Base-by-base conservation (phyloP, 2,797 vertebrate genomes). In the Thunnus albacares region DNA sequence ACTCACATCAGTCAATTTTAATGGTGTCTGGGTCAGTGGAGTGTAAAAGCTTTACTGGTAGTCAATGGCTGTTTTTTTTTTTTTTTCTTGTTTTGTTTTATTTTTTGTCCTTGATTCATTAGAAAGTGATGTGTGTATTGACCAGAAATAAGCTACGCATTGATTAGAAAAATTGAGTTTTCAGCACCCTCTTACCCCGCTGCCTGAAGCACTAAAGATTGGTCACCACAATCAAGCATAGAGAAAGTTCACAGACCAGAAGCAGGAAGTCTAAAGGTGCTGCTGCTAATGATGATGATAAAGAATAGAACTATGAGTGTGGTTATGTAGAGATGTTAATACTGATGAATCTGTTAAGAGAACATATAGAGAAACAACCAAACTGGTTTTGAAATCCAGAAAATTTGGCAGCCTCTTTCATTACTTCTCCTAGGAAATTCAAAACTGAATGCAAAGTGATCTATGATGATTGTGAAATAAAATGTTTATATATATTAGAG, bases 1-100 rank as follows among this genome's bases (percentile, higher is more conserved):
- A 79, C 64, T 82, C 73, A 58, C 47, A 71, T 70, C 77, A 43
- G 74, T 72, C 76, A 17, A 17, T 43, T 56, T 55, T 15, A 77
- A 77, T 7, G 3, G 33, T 2, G 61, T 71, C 60, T 43, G 49
- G 60, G 68, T 80, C 64, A 41, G 17, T 43, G 22, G 62, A 56
- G 43, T 24, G 33, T 28, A 55, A 68, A n/a, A 22, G 24, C 51
- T 59, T 73, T 20, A 51, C 65, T 53, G n/a, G 22, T 30, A 79
- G 65, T 73, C 56, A 20, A 22, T 59, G 51, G 57, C 26, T 38
- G 28, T 13, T 71, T 56, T 70, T 47, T 18, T 70, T 47, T 18
- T 22, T 24, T 24, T 24, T 24, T 24, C 24, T 24, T 24, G 24
- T 24, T 24, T 24, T 35, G 26, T 12, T 71, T 56, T 70, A 18